Evolutionary conservation across 1,140 invertebrate genomes (phyloP), one percentile per base, ranked within the genome.

Genomic region (Drosophila lowei): DNA sequence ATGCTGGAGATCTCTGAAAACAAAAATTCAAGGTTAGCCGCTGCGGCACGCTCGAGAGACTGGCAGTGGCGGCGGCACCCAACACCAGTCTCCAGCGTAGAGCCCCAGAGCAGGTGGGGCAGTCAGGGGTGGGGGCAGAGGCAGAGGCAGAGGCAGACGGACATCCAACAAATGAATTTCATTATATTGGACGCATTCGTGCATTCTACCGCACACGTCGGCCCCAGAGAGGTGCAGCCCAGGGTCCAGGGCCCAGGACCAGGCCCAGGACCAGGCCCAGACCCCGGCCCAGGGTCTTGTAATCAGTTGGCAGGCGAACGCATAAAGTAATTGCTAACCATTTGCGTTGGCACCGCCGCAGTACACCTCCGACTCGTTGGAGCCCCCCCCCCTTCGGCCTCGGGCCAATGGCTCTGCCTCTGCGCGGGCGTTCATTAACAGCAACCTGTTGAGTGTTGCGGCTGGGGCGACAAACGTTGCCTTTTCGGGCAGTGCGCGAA

Each of bases 241-340:
- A 85, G 80, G 80, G 72, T 2, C 21, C 23, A 23, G 21, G 21
- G 2, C 21, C 21, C 21, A 23, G 21, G 2, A 3, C 23, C 23
- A 23, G 3, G 23, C 23, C 23, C 3, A 23, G 3, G 4, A 4
- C 5, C 23, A 23, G 3, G 5, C 23, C 23, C 23, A 25, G 3
- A 1, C 23, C 23, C 23, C 5, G 23, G 71, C 63, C 72, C 66
- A 84, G 80, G 80, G 72, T 77, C 81, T 86, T 86, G 81, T 86
- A 86, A 86, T 86, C 81, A 86, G 81, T 88, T 86, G 83, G 81
- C 83, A 88, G 76, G 81, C 83, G 73, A 86, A 88, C 81, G 77
- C 81, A 86, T 86, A 88, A 86, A 86, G 81, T 86, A 86, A 86
- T 86, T 86, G 83, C 81, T 77, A 85, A 85, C 81, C 81, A 85